These are phyloP conservation scores for Eremobia ochroleuca DNA, from an alignment of 2,888 invertebrate species.

Conservation along the genomic window DNA sequence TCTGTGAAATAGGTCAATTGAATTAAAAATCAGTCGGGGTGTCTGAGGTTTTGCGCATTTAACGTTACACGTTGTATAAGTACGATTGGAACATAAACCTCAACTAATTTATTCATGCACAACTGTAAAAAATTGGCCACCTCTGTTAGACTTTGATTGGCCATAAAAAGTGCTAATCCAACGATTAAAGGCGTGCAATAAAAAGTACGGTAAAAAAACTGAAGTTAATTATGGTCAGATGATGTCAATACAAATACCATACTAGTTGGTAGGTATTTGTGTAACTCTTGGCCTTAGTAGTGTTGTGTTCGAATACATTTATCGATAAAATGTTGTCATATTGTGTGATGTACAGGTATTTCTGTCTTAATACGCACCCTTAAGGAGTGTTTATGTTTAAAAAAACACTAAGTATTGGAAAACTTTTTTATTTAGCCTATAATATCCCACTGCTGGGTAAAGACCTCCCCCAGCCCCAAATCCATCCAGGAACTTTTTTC, in stretches of 20 bases:
- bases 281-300: constrained; percentile 4
- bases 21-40: no score
- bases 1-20: no score
- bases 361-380: neutral
- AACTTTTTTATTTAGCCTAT: no score
- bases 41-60: no score
- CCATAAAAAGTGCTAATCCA: constrained; percentile 64
- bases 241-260: constrained; percentile 70
- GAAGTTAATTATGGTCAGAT: constrained; percentile 69
- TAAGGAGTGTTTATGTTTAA: neutral
- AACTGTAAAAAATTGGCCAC: constrained; percentile 32
- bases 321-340: constrained; percentile 15
- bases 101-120: neutral
- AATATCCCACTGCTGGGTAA: no score
- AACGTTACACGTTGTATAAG: no score
- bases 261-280: neutral
- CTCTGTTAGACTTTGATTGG: constrained; percentile 41
- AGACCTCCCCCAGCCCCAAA: no score
- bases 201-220: constrained; percentile 59
- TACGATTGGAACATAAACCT: no score
- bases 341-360: neutral
- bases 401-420: neutral
- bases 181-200: constrained; percentile 55
- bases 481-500: no score
- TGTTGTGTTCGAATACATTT: constrained; percentile 27